Evolutionary conservation across 2,888 invertebrate genomes (phyloP).

Genomic region (Cerastis leucographa): DNA sequence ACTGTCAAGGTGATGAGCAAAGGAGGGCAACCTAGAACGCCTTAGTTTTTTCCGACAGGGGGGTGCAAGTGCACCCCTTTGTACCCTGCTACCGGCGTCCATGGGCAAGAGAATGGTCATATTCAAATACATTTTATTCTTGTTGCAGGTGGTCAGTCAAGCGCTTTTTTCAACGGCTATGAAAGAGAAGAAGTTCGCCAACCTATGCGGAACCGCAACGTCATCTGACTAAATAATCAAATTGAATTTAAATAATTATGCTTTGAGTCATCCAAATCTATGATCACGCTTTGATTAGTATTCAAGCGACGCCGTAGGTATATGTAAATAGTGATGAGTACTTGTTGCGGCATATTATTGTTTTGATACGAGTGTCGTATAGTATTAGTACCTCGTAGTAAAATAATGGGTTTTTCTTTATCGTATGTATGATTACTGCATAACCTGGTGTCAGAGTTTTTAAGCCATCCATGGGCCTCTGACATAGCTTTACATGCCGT

Average conservation of each 20-base stretch:
- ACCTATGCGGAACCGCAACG: not conserved
- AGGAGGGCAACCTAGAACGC: too few species aligned
- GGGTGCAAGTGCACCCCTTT: too few species aligned
- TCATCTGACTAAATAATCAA: not conserved
- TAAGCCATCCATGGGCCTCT: too few species aligned
- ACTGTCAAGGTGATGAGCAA: too few species aligned
- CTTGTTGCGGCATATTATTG: conserved; percentile 1
- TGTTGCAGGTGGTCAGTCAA: not conserved
- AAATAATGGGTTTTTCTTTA: too few species aligned
- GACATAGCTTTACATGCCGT: too few species aligned
- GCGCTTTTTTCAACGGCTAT: not conserved
- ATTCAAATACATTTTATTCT: not conserved
- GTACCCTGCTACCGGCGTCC: too few species aligned
- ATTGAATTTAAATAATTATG: conserved; percentile 16
- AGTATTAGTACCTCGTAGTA: not conserved
- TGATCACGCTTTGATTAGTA: conserved; percentile 20
- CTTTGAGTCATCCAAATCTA: conserved; percentile 30
- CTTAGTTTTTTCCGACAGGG: too few species aligned
- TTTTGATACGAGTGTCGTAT: conserved; percentile 17
- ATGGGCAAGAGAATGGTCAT: not conserved
- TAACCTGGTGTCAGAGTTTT: too few species aligned
- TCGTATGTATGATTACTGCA: too few species aligned
- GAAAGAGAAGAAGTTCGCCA: not conserved
- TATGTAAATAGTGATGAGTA: conserved; percentile 23
- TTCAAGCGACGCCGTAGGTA: not conserved